These are phyloP conservation scores for Turnix velox DNA, from an alignment of 2,113 vertebrate species.

Conservation along the genomic window DNA sequence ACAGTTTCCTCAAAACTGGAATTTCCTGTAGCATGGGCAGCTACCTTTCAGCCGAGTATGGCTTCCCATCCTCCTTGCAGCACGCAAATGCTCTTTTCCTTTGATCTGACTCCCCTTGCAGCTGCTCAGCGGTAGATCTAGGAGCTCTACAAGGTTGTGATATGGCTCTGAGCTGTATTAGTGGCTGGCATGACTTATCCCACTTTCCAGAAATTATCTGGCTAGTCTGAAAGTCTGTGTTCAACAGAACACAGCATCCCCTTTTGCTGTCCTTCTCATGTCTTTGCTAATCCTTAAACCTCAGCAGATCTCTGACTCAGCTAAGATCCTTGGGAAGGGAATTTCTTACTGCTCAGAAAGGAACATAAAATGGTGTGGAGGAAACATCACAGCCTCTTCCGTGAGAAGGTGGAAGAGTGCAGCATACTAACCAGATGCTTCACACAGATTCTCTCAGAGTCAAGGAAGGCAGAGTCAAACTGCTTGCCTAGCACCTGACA, in stretches of 20 bases:
- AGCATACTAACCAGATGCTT: neutral
- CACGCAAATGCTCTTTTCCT: neutral
- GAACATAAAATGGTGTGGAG: neutral
- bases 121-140: neutral
- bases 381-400: neutral
- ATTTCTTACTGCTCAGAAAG: neutral
- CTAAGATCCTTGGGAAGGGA: neutral
- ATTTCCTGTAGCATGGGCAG: neutral
- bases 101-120: constrained; percentile 11
- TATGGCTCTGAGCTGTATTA: constrained; percentile 14
- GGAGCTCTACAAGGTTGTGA: neutral
- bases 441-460: neutral
- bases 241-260: neutral
- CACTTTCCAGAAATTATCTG: constrained; percentile 9
- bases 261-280: neutral
- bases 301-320: neutral
- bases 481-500: neutral
- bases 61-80: neutral
- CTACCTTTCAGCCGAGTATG: accelerated
- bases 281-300: neutral
- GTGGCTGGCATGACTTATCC: neutral
- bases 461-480: neutral
- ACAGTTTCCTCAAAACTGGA: neutral
- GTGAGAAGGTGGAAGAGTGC: neutral
- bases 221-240: neutral